Evolutionary conservation across 1,140 invertebrate species (phyloP).

Genomic region (Phenacoccus solenopsis): DNA sequence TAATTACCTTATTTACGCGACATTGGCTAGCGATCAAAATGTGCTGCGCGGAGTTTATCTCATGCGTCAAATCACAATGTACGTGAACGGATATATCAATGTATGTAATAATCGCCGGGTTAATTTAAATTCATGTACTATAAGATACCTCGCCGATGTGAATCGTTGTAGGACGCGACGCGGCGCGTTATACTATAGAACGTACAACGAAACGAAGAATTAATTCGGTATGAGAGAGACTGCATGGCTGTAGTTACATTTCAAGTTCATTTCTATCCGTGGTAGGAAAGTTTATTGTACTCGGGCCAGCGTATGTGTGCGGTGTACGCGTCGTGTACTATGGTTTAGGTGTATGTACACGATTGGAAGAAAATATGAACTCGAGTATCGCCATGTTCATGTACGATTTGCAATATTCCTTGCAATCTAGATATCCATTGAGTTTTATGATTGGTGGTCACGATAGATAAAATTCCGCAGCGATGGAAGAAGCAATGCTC

Average conservation of each 20-base stretch:
- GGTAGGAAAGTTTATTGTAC: not conserved
- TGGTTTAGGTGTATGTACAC: too few species aligned
- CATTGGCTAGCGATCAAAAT: too few species aligned
- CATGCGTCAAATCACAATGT: not conserved
- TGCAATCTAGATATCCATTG: too few species aligned
- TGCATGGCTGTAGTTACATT: not conserved
- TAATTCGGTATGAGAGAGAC: not conserved
- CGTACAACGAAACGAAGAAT: not conserved
- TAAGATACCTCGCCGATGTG: not conserved
- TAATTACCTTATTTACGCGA: too few species aligned
- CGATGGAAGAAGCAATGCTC: too few species aligned
- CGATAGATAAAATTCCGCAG: too few species aligned
- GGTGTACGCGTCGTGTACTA: too few species aligned
- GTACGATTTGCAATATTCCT: too few species aligned
- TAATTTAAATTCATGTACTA: not conserved
- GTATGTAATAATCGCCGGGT: not conserved
- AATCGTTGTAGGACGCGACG: not conserved
- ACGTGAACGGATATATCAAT: constrained; percentile 1
- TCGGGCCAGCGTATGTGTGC: not conserved
- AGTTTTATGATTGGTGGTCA: too few species aligned
- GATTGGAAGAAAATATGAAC: too few species aligned
- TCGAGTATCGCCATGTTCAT: too few species aligned
- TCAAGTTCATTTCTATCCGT: not conserved
- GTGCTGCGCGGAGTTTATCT: not conserved
- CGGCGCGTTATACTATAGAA: not conserved